Base-by-base conservation (phyloP, 2,113 vertebrate species). In the Pongo abelii region DNA sequence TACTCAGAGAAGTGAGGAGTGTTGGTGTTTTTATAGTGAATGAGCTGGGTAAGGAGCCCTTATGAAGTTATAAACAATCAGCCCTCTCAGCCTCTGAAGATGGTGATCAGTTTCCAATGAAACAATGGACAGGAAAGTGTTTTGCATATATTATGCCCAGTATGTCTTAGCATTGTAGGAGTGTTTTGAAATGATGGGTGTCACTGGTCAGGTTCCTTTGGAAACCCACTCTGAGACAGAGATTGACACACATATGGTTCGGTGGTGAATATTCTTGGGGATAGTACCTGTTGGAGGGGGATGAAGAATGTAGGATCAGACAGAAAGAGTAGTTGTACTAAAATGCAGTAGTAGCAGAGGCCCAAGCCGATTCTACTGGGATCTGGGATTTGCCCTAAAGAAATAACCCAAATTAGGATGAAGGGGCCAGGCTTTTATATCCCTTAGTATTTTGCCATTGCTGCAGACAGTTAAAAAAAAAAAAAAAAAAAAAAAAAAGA, bases 281-380 rank as follows among this genome's bases (percentile, higher is more conserved):
- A 8, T 3, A 81, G 1, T 17, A 20, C 1, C 5, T 38, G 1
- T 46, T 6, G 40, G 30, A 35, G 3, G 20, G 10, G 2, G 0
- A 32, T 43, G 27, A 52, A 72, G 52, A 30, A 18, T 67, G 0
- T 0, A 38, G 27, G 12, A 22, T n/a, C 9, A 25, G 30, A 18
- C 4, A 2, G 48, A 46, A 67, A n/a, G 38, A 74, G 23, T 78
- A 52, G 12, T 2, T 59, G 22, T 16, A 0, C 11, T 20, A 6
- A 0, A 8, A 12, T 16, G 22, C 4, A 32, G 2, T 16, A 91
- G 55, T 3, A 74, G 69, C 5, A 81, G 27, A 90, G 13, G 0
- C 13, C 14, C 40, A 59, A 81, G 0, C 22, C n/a, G 55, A 80
- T 38, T 52, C 9, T 48, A 5, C 57, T 18, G 6, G 9, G 3